Base-by-base conservation (phyloP, 2,888 invertebrate species). In the Ochlodes sylvanus region DNA sequence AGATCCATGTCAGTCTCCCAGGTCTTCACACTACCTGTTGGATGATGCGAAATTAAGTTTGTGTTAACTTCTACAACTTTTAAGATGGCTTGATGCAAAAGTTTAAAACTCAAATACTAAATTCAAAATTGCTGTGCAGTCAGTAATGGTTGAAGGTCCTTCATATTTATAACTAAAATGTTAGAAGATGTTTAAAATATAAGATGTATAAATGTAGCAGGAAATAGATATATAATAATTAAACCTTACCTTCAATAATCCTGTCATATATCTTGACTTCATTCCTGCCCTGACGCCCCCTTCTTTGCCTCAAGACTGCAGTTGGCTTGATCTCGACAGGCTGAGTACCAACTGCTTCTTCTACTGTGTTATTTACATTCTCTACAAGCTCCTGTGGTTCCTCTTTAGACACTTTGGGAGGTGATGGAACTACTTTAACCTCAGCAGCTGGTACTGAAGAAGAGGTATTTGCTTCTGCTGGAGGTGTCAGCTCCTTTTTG, bases 1-100 rank as follows among this genome's bases (percentile, higher is more conserved):
- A 95, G 87, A 77, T 95, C 95, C 79, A 94, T 88, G 44, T 94
- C 94, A 0, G 94, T 94, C 68, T 94, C 93, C 95, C 95, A 95
- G 5, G 94, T 95, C 79, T 94, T 94, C 1, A 93, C 89, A 71
- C 89, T 93, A 1, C 94, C 92, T 92, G 52, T 41, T 65, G 4
- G 14, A 41, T 50, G n/a, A 47, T 17, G 47, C 3, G 19, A 19
- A 19, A 12, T 1, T 9, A 38, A 9, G 12, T 38, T 12, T 38
- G 7, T 34, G 34, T n/a, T n/a, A n/a, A n/a, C 34, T 34, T 34
- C 32, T 34, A n/a, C n/a, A n/a, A n/a, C n/a, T n/a, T n/a, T n/a
- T n/a, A n/a, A n/a, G n/a, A n/a, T n/a, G n/a, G n/a, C n/a, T n/a
- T n/a, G n/a, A n/a, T n/a, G n/a, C n/a, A n/a, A n/a, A n/a, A n/a